These are phyloP conservation scores for Ahaetulla prasina DNA, from an alignment of 2,113 vertebrate species.

Conservation along the genomic window DNA sequence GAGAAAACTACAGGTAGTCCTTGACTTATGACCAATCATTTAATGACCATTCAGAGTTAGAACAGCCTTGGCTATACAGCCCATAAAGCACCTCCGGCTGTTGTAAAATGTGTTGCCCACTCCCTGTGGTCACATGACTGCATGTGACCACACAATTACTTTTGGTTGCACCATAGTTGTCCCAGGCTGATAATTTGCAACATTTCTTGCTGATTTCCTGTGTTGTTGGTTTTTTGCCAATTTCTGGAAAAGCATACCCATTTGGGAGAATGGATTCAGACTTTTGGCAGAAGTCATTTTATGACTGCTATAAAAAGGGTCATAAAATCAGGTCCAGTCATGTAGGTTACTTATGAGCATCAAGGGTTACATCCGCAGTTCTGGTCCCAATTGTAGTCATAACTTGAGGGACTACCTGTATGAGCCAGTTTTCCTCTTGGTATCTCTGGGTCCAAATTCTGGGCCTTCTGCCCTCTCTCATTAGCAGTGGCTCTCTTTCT, in stretches of 20 bases:
- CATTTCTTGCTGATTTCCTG: background rate
- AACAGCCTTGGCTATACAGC: background rate
- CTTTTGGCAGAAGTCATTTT: background rate
- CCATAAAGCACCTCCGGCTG: background rate
- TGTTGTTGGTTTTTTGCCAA: too few species aligned
- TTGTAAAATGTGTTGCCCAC: background rate
- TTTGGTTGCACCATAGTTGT: background rate
- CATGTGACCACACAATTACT: background rate
- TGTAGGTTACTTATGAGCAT: background rate
- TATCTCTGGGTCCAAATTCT: background rate
- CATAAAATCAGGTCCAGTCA: background rate
- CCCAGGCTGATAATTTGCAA: too few species aligned
- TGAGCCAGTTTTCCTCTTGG: background rate
- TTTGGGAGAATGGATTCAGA: background rate
- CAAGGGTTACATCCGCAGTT: background rate
- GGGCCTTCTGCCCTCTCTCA: background rate
- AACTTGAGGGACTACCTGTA: background rate
- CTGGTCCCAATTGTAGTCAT: background rate
- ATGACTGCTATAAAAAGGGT: background rate
- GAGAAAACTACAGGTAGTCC: background rate
- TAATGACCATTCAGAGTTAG: background rate
- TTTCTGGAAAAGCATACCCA: background rate
- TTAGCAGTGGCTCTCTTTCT: background rate
- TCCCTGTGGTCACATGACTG: background rate
- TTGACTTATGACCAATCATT: background rate